phyloP scores from a whole-genome alignment of 2,888 invertebrate genomes.

The Agrilus mali region DNA sequence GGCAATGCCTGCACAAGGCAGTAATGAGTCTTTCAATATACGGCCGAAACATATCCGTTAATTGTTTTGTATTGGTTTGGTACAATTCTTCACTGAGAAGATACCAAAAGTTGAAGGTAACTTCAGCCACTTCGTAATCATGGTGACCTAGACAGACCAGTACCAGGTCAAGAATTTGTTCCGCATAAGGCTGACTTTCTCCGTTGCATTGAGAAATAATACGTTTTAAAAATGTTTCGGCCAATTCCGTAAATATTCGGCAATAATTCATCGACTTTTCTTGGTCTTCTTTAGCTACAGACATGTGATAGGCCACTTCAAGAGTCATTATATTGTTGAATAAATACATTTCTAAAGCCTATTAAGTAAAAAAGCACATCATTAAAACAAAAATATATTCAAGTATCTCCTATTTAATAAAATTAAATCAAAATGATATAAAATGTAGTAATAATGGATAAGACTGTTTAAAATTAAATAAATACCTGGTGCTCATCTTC shows the following conservation, averaged over 20 bases:
- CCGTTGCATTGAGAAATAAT: constrained; percentile 54
- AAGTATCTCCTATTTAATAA: too few species aligned
- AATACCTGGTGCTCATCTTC: constrained; percentile 50
- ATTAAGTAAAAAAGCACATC: constrained; percentile 16
- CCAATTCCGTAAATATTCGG: constrained; percentile 87
- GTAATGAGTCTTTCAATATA: constrained; percentile 84
- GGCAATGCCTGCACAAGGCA: constrained; percentile 80
- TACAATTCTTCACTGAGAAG: constrained; percentile 88
- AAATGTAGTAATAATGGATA: too few species aligned
- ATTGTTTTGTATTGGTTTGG: constrained; percentile 65
- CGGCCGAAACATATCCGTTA: constrained; percentile 77
- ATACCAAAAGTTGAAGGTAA: constrained; percentile 97
- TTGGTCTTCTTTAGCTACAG: constrained; percentile 86
- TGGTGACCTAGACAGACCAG: constrained; percentile 91
- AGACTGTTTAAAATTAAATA: too few species aligned
- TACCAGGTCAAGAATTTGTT: constrained; percentile 78
- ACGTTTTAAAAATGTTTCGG: constrained; percentile 78
- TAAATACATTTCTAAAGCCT: constrained; percentile 63
- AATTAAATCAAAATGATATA: too few species aligned
- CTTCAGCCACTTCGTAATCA: constrained; percentile 88
- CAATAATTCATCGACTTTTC: constrained; percentile 92
- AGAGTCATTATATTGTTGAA: constrained; percentile 71
- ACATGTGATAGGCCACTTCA: constrained; percentile 77
- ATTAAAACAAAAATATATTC: neutral
- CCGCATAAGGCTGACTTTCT: constrained; percentile 57